Percentiles rank a stretch among this genome's conserved stretches.
These are phyloP conservation scores for Parnassius apollo DNA, from an alignment of 2,888 invertebrate species.

Conservation along the genomic window DNA sequence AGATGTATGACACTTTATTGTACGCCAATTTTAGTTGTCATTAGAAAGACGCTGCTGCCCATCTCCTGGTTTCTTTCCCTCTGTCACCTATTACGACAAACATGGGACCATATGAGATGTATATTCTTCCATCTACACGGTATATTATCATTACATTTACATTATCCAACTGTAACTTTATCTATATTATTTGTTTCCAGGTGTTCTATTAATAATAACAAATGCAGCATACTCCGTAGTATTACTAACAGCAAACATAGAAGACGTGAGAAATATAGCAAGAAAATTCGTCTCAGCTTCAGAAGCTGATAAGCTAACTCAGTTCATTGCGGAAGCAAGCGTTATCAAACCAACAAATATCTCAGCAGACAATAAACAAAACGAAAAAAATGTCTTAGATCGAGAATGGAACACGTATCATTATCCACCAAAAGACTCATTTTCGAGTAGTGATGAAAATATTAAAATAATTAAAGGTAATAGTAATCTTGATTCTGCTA, in stretches of 20 bases:
- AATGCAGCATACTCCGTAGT: slow-evolving; percentile 42
- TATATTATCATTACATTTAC: too few relatives aligned
- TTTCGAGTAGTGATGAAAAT: neutral
- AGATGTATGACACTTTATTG: too few relatives aligned
- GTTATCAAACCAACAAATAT: slow-evolving; percentile 19
- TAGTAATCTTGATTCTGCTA: neutral
- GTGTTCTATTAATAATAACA: slow-evolving; percentile 37
- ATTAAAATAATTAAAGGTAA: neutral
- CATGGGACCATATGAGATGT: too few relatives aligned
- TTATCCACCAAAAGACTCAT: neutral
- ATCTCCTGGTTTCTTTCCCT: too few relatives aligned
- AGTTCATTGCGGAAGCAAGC: slow-evolving; percentile 39
- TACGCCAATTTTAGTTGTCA: too few relatives aligned
- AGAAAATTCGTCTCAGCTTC: slow-evolving; percentile 51
- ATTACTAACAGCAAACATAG: slow-evolving; percentile 55
- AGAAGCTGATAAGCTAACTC: slow-evolving; percentile 45
- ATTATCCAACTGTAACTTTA: too few relatives aligned
- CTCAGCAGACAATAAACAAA: slow-evolving; percentile 39
- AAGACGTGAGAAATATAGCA: slow-evolving; percentile 55
- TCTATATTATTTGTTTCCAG: slow-evolving; percentile 39
- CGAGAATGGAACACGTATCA: slow-evolving; percentile 1
- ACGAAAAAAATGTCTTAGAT: slow-evolving; percentile 17
- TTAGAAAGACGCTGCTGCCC: too few relatives aligned
- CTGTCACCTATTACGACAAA: too few relatives aligned
- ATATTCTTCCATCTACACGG: too few relatives aligned